A percentile compares a stretch with the other conserved stretches of the same genome.
Evolutionary conservation across 2,888 invertebrate species (phyloP).

Genomic region (Metacarcinus magister): DNA sequence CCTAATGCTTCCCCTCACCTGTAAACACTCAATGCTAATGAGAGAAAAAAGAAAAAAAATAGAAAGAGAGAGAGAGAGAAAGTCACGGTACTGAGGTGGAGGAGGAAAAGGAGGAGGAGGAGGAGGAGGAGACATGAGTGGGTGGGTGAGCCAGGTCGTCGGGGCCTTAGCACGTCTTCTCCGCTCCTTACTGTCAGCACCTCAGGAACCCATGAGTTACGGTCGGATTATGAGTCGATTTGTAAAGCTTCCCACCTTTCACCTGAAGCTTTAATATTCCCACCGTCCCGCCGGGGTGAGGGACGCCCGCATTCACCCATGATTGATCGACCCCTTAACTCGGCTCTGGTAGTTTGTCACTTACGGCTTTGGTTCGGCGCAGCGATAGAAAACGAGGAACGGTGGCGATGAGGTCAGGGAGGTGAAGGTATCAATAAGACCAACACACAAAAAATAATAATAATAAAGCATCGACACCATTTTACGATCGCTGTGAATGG

Average conservation of each 20-base stretch:
- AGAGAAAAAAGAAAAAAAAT: neutral
- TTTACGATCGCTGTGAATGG: neutral
- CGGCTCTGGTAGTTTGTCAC: slow-evolving; percentile 29
- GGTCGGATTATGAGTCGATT: slow-evolving; percentile 40
- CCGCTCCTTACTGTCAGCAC: slow-evolving; percentile 22
- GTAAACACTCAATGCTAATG: slow-evolving; percentile 38
- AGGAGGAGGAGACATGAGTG: neutral
- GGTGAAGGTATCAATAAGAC: neutral
- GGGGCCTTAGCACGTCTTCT: neutral
- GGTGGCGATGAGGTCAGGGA: neutral
- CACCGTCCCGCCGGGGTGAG: slow-evolving; percentile 11
- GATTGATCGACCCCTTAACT: slow-evolving; percentile 2
- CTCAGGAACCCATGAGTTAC: neutral
- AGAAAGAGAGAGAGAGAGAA: slow-evolving; percentile 17
- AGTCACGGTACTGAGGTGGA: neutral
- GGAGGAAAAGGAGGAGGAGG: neutral
- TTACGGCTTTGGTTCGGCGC: neutral
- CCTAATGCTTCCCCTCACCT: neutral
- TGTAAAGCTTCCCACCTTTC: slow-evolving; percentile 49
- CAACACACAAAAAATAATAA: neutral
- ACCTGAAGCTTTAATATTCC: slow-evolving; percentile 49
- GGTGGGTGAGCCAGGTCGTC: neutral
- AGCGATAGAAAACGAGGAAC: slow-evolving; percentile 9
- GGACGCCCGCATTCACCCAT: neutral
- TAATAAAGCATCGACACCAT: neutral